These are phyloP conservation scores for Patella ulyssiponensis DNA, from an alignment of 2,888 invertebrate genomes.

Conservation along the genomic window DNA sequence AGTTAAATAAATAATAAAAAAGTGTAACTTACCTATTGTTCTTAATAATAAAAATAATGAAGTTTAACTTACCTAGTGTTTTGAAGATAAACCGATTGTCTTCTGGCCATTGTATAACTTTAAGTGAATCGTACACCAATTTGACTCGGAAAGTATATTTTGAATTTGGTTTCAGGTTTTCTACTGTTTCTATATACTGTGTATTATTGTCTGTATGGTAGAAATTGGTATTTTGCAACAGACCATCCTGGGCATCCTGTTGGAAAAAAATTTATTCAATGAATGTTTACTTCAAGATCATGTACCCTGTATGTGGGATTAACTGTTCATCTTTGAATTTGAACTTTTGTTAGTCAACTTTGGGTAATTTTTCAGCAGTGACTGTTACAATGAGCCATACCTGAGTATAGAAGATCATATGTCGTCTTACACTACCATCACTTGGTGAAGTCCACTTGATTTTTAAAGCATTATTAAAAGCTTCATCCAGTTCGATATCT, in stretches of 20 bases:
- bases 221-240: slow-evolving; percentile 15
- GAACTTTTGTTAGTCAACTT: too few relatives aligned
- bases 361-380: too few relatives aligned
- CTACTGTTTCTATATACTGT: slow-evolving; percentile 49
- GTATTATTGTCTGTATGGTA: slow-evolving; percentile 43
- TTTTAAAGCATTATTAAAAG: slow-evolving; percentile 74
- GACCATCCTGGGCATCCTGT: too few relatives aligned
- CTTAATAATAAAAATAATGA: background rate
- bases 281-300: too few relatives aligned
- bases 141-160: slow-evolving; percentile 83
- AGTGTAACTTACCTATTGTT: background rate
- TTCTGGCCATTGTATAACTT: slow-evolving; percentile 76
- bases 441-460: slow-evolving; percentile 81
- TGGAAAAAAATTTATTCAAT: too few relatives aligned
- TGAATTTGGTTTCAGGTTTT: slow-evolving; percentile 80
- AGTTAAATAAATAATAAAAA: too few relatives aligned
- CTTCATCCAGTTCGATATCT: slow-evolving; percentile 75
- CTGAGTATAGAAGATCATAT: slow-evolving; percentile 47
- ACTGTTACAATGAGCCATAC: slow-evolving; percentile 25
- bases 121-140: slow-evolving; percentile 77
- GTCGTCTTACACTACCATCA: slow-evolving; percentile 70
- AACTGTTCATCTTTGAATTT: too few relatives aligned
- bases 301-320: too few relatives aligned
- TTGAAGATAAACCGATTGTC: slow-evolving; percentile 81
- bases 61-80: slow-evolving; percentile 78